Evolutionary conservation across 2,113 vertebrate species (phyloP), one percentile per base, ranked within the genome.

Genomic region (Amphiprion percula): DNA sequence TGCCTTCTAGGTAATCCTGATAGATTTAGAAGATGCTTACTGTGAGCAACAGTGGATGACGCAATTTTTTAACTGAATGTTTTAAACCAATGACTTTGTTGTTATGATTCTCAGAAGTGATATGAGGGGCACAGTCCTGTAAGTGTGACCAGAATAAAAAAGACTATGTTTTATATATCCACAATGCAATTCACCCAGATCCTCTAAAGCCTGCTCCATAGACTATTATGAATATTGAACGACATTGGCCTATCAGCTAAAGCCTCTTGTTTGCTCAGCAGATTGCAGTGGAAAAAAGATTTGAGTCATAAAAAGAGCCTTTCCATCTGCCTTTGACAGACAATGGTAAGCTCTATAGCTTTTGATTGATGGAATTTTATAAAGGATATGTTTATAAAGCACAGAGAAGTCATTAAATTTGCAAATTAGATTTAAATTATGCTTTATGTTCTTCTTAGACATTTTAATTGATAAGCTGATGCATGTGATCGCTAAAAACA

Each of bases 251-350:
- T 68, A 52, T 76, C 44, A 12, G 59, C 77, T 80, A 47, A 82
- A 84, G 60, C 82, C 56, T 71, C 24, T 72, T 87, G 84, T 91
- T 91, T 87, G 68, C 69, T 88, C 75, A 80, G 75, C 66, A 83
- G 76, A 89, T 85, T 86, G 84, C 58, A 21, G 16, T 33, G 44
- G 75, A 62, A 33, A 80, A 83, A 28, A 73, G 66, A 85, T 77
- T 64, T 59, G 77, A 77, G 64, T 79, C 61, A 44, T 56, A 10
- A 83, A 71, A 75, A 58, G 54, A 71, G 80, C 3, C 44, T 70
- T 56, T 79, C 55, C 47, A 19, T 78, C 28, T 50, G 44, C 33
- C 21, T 78, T 54, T 69, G 55, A 74, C 37, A 9, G 74, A 75
- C 52, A 77, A 76, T 63, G 80, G 6, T 19, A 64, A 64, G 64